A percentile compares a stretch with the other conserved stretches of the same genome.
Conservation (phyloP, 2,888 invertebrate species). For the Pollenia angustigena region DNA sequence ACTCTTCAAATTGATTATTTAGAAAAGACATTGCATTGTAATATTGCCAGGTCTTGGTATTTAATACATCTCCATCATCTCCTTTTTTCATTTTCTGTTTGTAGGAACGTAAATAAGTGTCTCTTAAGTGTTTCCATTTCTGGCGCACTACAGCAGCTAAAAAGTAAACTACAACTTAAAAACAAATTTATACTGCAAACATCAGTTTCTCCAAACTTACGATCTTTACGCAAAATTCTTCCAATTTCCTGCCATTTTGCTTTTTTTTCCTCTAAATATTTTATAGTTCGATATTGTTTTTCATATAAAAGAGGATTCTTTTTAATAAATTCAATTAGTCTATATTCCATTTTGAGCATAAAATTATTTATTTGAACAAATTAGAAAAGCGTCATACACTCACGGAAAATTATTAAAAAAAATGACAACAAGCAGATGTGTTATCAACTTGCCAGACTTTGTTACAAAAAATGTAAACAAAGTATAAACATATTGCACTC, state of each 20-base stretch:
- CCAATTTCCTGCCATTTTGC: constrained; percentile 66
- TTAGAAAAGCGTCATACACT: constrained; percentile 35
- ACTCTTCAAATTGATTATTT: constrained; percentile 64
- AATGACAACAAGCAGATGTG: constrained; percentile 17
- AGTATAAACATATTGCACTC: not conserved
- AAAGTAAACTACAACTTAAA: not conserved
- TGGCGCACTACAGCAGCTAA: constrained; percentile 48
- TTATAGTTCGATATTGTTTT: constrained; percentile 61
- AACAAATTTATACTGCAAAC: too few relatives aligned
- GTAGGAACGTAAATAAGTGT: constrained; percentile 60
- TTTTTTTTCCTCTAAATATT: constrained; percentile 49
- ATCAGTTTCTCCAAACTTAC: constrained; percentile 45
- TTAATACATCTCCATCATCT: constrained; percentile 60
- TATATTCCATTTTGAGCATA: constrained; percentile 62
- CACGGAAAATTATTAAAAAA: constrained; percentile 9
- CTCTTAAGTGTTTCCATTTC: constrained; percentile 67
- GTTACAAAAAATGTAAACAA: not conserved
- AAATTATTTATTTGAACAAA: constrained; percentile 23
- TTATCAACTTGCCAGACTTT: constrained; percentile 2
- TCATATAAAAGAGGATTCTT: constrained; percentile 66
- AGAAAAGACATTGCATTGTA: constrained; percentile 62
- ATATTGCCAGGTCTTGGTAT: constrained; percentile 62
- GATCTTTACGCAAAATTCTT: constrained; percentile 62
- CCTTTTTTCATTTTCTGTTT: constrained; percentile 59
- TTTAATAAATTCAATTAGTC: constrained; percentile 65